These are phyloP conservation scores for Penaeus monodon DNA, from an alignment of 2,888 invertebrate species.

Conservation along the genomic window DNA sequence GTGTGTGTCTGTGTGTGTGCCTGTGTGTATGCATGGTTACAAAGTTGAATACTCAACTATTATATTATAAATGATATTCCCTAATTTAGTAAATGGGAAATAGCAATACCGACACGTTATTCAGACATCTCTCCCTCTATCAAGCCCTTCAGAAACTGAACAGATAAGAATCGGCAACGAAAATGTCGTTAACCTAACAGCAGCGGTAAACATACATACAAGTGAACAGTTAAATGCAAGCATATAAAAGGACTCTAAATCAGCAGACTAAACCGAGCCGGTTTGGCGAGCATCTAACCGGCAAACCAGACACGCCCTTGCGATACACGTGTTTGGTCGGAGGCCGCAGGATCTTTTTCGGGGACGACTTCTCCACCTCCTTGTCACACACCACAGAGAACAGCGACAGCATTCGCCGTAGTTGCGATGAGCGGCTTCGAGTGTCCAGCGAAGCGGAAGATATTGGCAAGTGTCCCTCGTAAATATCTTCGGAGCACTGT, in stretches of 20 bases:
- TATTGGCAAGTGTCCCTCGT: background rate
- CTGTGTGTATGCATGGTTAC: too few relatives aligned
- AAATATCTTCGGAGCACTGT: conserved; percentile 2
- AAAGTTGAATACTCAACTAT: too few relatives aligned
- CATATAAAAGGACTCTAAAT: background rate
- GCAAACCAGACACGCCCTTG: conserved; percentile 54
- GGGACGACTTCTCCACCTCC: conserved; percentile 43
- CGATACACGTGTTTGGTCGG: conserved; percentile 57
- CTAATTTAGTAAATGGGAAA: too few relatives aligned
- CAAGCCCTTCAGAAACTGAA: too few relatives aligned
- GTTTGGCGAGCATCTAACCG: conserved; percentile 52
- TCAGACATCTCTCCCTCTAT: too few relatives aligned
- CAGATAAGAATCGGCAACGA: too few relatives aligned
- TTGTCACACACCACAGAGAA: conserved; percentile 59
- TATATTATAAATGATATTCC: too few relatives aligned
- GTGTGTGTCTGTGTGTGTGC: too few relatives aligned
- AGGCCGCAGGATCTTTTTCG: conserved; percentile 52
- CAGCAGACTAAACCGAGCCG: conserved; percentile 55
- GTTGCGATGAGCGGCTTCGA: conserved; percentile 50
- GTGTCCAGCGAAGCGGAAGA: conserved; percentile 13
- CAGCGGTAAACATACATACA: too few relatives aligned
- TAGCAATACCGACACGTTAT: too few relatives aligned
- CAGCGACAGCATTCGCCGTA: conserved; percentile 58
- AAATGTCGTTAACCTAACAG: too few relatives aligned
- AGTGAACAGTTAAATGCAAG: too few relatives aligned